Evolutionary conservation across 2,113 vertebrate species (phyloP).

Genomic region (Hydrochoerus hydrochaeris): DNA sequence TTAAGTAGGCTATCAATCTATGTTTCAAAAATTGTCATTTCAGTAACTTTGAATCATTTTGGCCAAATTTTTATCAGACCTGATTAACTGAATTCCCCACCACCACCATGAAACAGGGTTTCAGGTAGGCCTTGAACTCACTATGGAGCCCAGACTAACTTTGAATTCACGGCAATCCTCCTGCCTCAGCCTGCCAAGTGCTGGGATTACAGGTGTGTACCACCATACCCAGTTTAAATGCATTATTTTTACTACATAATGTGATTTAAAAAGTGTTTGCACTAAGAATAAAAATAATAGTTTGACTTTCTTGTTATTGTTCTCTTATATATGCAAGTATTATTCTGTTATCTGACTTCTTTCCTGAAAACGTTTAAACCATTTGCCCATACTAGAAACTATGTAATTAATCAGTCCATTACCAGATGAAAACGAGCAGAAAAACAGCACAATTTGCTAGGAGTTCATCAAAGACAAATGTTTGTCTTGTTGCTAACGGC

Average conservation of each 20-base stretch:
- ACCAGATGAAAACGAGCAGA: background rate
- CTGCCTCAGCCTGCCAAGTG: background rate
- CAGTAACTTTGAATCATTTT: slow-evolving; percentile 44
- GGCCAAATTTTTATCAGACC: slow-evolving; percentile 5
- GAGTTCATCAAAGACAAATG: background rate
- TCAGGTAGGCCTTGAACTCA: background rate
- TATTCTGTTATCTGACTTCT: slow-evolving; percentile 6
- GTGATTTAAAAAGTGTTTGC: background rate
- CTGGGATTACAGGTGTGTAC: background rate
- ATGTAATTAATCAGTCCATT: background rate
- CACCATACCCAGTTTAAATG: background rate
- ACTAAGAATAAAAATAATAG: background rate
- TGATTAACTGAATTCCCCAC: background rate
- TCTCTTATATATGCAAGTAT: background rate
- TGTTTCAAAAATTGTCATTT: slow-evolving; percentile 18
- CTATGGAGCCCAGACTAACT: background rate
- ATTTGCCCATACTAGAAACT: background rate
- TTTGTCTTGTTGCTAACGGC: background rate
- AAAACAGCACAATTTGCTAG: background rate
- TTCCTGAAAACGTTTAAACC: slow-evolving; percentile 17
- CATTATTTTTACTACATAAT: background rate
- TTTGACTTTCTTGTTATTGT: background rate
- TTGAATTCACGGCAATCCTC: background rate
- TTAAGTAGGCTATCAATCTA: background rate
- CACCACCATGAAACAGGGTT: background rate